A percentile compares a stretch with the other conserved stretches of the same genome.
phyloP scores from a whole-genome alignment of 2,797 vertebrate species.

The Astyanax mexicanus region DNA sequence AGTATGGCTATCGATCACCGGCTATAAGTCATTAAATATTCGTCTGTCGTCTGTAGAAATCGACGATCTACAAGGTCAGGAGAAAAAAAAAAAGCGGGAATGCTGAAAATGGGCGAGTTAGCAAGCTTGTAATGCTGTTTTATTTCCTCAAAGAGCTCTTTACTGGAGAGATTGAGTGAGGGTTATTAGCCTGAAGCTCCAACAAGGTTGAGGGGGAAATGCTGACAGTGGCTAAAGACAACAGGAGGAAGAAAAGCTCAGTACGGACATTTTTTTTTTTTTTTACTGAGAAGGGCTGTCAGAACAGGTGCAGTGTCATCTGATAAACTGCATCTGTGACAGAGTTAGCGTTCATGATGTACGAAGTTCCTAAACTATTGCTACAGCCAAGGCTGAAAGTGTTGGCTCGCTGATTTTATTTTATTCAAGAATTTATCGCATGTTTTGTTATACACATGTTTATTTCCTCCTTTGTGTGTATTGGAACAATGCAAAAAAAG shows the following conservation, averaged over 20 bases:
- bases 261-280: conserved; percentile 24
- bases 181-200: conserved; percentile 44
- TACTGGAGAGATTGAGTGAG: conserved; percentile 45
- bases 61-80: conserved; percentile 37
- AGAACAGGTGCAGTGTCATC: not conserved
- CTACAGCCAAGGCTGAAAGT: too few species aligned
- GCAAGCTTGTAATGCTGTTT: conserved; percentile 40
- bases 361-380: too few species aligned
- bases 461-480: too few species aligned
- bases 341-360: too few species aligned
- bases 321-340: too few species aligned
- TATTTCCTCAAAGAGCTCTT: conserved; percentile 58
- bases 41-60: conserved; percentile 33
- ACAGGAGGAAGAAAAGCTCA: conserved; percentile 1
- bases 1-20: conserved; percentile 24
- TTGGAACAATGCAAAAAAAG: too few species aligned
- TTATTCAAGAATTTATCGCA: too few species aligned
- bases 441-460: too few species aligned
- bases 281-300: not conserved
- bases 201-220: conserved; percentile 33
- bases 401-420: too few species aligned
- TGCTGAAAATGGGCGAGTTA: conserved; percentile 33
- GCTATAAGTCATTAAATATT: conserved; percentile 36
- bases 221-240: conserved; percentile 44
- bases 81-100: conserved; percentile 14